Base-by-base conservation (phyloP, 2,888 invertebrate species). In the Agonopterix heracliana region DNA sequence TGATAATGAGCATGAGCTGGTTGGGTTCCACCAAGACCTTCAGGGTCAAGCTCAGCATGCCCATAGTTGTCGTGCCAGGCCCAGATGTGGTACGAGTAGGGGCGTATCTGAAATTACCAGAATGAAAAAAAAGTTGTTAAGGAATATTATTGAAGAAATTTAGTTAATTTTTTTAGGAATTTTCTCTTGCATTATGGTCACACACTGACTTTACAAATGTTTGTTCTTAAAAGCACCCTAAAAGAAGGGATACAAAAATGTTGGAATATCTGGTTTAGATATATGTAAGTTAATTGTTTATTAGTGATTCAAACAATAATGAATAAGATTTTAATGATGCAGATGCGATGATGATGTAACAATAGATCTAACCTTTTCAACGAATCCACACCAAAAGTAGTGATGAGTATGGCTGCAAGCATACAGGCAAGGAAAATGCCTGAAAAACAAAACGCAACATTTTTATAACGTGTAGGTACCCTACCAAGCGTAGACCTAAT, bases 361-460 rank as follows among this genome's bases (percentile, higher is more conserved):
- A 26, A 26, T 26, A 26, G 26, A 26, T 26, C 26, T 38, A 12
- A 91, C 88, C 90, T 86, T 53, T 86, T 88, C 66, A 92, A 82
- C 1, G 91, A 89, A 64, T 93, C 93, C 1, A 93, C 89, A 44
- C 92, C 90, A 17, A 92, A 47, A 0, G 89, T 87, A 0, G 93
- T 89, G 3, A 93, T 88, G 3, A 91, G 56, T 2, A 90, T 89
- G 1, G 92, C 93, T 1, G 89, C 74, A 0, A 90, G 81, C 66
- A 92, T 91, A 60, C 91, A 92, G 0, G 83, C 90, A 0, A 92
- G 74, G 63, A 92, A 93, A 46, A 92, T 90, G 2, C 82, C 87
- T 87, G 69, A 38, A 75, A 38, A 38, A 38, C 10, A 38, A 38
- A n/a, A 26, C 5, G 7, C 5, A 26, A 26, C 1, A 5, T 26